Base-by-base conservation (phyloP, 2,888 invertebrate species). In the Ramazzottius varieornatus region DNA sequence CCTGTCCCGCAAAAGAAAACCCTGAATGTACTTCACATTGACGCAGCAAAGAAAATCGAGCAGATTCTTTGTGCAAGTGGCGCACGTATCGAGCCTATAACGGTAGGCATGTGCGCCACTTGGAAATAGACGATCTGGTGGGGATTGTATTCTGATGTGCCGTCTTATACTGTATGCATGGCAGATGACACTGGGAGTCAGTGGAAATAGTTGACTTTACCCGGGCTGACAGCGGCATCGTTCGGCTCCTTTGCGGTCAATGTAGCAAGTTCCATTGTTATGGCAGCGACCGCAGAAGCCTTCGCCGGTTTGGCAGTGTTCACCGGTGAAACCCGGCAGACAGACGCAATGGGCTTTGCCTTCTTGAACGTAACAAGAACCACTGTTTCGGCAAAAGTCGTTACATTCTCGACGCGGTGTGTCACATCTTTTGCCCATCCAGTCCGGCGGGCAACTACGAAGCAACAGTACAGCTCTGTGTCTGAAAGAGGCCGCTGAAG, bases 371-470 rank as follows among this genome's bases (percentile, higher is more conserved):
- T 64, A 54, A 64, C 68, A 68, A 8, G 65, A 65, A 66, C 81
- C 81, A 71, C 83, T 83, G 68, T 79, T 78, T 69, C 83, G 83
- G 66, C 78, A 78, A 16, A 67, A 66, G 33, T 75, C 76, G 63
- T 80, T 78, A 70, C 83, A 83, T 63, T 79, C 73, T 32, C 79
- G 77, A 8, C 81, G 77, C 0, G 81, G 80, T 1, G 78, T 80
- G 72, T 84, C 83, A 73, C 84, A 84, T 13, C 80, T 76, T 63
- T 80, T 79, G 0, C 84, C 84, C 0, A 82, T 81, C 82, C 82
- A 84, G 64, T 82, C 79, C 0, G 81, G 76, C 0, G 80, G 80
- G 70, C 85, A 85, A 66, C 69, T 69, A 63, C 66, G 68, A 32
- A 34, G 64, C 0, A 70, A 66, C 33, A 68, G 40, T 65, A 1